Base-by-base conservation (phyloP, 2,888 invertebrate species). In the Folsomia candida region DNA sequence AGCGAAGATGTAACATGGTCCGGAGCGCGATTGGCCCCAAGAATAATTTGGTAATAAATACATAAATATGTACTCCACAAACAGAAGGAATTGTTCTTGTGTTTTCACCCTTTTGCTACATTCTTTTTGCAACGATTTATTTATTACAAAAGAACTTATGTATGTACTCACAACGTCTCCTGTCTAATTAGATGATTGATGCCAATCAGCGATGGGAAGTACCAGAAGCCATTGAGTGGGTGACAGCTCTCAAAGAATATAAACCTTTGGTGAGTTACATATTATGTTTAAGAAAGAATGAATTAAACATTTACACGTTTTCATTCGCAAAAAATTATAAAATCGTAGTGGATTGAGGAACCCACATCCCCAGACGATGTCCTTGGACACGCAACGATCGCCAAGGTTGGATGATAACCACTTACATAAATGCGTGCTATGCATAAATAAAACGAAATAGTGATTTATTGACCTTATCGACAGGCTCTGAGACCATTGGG, bases 291-390 rank as follows among this genome's bases (percentile, higher is more conserved):
- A 4, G 37, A 37, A 37, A 14, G 4, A 37, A 37, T 37, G 37
- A 37, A 37, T 89, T 67, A n/a, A n/a, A n/a, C n/a, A n/a, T n/a
- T n/a, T n/a, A n/a, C n/a, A n/a, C n/a, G n/a, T n/a, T n/a, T n/a
- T n/a, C n/a, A n/a, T n/a, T n/a, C n/a, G n/a, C n/a, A n/a, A n/a
- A n/a, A n/a, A n/a, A n/a, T n/a, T n/a, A n/a, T n/a, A n/a, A n/a
- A n/a, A n/a, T n/a, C n/a, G n/a, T n/a, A n/a, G n/a, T 62, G 94
- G 94, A 94, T 96, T 69, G 95, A 96, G 83, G 95, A 96, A 81
- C 95, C 95, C 0, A 96, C 95, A 0, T 91, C 91, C 2, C 94
- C 94, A 0, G 95, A 96, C 82, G 96, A 96, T 81, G 85, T 94
- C 2, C 83, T 93, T n/a, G 95, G 94, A 0, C 94, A 95, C 83